Percentiles rank a stretch among this genome's conserved stretches.
These are phyloP conservation scores for Drosophila yakuba DNA, from an alignment of 1,140 invertebrate genomes.

Conservation along the genomic window DNA sequence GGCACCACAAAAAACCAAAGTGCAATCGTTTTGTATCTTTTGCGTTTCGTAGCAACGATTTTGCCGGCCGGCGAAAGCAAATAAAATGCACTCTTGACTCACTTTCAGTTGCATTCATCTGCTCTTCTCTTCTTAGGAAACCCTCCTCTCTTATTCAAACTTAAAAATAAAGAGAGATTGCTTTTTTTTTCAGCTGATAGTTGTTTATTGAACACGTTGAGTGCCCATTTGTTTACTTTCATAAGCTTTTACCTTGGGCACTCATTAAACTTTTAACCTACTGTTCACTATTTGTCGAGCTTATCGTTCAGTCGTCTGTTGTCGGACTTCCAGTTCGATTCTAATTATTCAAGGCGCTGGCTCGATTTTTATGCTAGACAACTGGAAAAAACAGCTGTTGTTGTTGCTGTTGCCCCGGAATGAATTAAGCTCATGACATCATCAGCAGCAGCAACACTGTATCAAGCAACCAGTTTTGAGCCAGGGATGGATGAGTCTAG, in stretches of 20 bases:
- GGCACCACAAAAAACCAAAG: constrained; percentile 10
- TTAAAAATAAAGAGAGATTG: not conserved
- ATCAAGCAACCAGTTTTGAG: constrained; percentile 59
- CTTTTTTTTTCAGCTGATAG: constrained; percentile 3
- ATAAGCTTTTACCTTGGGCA: constrained; percentile 66
- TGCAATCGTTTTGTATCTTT: constrained; percentile 18
- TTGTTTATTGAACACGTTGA: constrained; percentile 30
- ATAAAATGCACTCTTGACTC: constrained; percentile 1
- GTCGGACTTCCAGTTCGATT: constrained; percentile 40
- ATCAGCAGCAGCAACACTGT: constrained; percentile 47
- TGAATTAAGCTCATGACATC: constrained; percentile 69
- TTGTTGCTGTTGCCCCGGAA: constrained; percentile 35
- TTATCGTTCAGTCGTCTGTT: constrained; percentile 33
- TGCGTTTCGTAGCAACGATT: constrained; percentile 15
- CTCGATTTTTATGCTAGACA: constrained; percentile 38
- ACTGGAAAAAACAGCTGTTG: constrained; percentile 44
- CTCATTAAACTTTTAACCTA: constrained; percentile 78
- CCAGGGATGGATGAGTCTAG: constrained; percentile 33
- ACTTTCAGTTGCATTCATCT: constrained; percentile 23
- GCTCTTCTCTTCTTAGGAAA: constrained; percentile 6
- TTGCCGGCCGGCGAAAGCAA: constrained; percentile 69
- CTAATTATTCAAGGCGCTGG: constrained; percentile 53
- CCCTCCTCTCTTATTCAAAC: constrained; percentile 8
- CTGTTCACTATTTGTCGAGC: constrained; percentile 32
- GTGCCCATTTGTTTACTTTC: constrained; percentile 70